Conservation (phyloP, 2,113 vertebrate species). For the Helogale parvula region DNA sequence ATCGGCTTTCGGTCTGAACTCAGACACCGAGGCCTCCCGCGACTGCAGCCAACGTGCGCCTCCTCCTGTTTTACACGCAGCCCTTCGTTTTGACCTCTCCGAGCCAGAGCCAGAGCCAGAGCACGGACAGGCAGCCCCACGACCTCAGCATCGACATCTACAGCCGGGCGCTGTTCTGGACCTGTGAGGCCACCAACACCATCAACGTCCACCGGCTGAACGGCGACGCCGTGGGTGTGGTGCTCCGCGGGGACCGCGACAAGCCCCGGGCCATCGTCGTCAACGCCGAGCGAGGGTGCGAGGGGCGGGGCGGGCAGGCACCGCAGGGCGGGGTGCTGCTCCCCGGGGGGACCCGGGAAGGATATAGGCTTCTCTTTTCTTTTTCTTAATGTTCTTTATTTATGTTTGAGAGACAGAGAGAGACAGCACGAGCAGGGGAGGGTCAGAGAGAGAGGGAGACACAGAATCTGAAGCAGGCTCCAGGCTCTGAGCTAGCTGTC, state of each 20-base stretch:
- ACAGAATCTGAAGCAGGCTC: too few species aligned
- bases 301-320: accelerated
- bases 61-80: slow-evolving; percentile 83
- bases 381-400: too few species aligned
- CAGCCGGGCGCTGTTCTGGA: slow-evolving; percentile 96
- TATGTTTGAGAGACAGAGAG: too few species aligned
- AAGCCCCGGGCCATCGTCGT: slow-evolving; percentile 92
- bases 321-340: neutral
- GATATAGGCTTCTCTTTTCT: neutral
- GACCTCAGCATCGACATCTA: slow-evolving; percentile 95
- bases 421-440: too few species aligned
- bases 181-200: slow-evolving; percentile 94
- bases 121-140: slow-evolving; percentile 91
- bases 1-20: too few species aligned
- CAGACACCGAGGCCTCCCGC: accelerated
- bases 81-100: slow-evolving; percentile 88
- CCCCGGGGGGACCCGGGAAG: neutral
- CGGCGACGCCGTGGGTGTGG: slow-evolving; percentile 90
- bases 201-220: slow-evolving; percentile 93
- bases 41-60: accelerated
- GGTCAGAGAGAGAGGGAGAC: too few species aligned
- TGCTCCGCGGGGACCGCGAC: slow-evolving; percentile 92
- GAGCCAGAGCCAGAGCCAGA: slow-evolving; percentile 86
- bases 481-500: too few species aligned
- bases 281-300: slow-evolving; percentile 94